These are phyloP conservation scores for Brachyrhaphis roseni DNA, from an alignment of 2,797 vertebrate species.

Conservation along the genomic window DNA sequence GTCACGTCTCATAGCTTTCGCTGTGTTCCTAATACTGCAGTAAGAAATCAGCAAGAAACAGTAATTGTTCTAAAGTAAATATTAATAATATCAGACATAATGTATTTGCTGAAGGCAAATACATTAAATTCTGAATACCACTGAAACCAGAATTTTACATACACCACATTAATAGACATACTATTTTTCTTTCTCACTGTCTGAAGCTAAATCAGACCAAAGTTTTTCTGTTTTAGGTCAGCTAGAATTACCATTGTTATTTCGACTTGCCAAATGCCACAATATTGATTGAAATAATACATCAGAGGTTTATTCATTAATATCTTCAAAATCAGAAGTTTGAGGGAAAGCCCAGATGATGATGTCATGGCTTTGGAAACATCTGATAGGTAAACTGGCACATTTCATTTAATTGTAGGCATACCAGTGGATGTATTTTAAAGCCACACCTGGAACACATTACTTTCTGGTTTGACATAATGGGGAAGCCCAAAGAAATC, in stretches of 20 bases:
- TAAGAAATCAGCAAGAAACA: constrained; percentile 28
- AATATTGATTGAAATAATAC: not conserved
- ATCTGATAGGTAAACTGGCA: not conserved
- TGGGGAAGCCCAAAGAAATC: not conserved
- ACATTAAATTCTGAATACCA: not conserved
- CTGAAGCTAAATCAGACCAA: not conserved
- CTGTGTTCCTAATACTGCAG: constrained; percentile 34
- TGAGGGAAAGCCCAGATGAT: no score
- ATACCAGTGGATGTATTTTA: not conserved
- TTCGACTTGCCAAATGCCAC: not conserved
- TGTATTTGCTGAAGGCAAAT: not conserved
- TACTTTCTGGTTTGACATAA: not conserved
- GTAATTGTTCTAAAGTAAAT: constrained; percentile 20
- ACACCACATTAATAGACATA: not conserved
- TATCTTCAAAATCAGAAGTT: not conserved
- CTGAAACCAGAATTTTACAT: not conserved
- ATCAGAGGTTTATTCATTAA: not conserved
- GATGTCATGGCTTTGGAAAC: no score
- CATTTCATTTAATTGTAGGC: not conserved
- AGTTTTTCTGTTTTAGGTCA: not conserved
- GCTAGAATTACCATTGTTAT: not conserved
- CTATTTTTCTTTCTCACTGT: not conserved
- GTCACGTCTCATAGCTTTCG: constrained; percentile 33
- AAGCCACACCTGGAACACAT: not conserved
- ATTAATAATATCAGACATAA: not conserved